A percentile compares a stretch with the other conserved stretches of the same genome.
phyloP scores from a whole-genome alignment of 2,113 vertebrate species.

The Cairina moschata region DNA sequence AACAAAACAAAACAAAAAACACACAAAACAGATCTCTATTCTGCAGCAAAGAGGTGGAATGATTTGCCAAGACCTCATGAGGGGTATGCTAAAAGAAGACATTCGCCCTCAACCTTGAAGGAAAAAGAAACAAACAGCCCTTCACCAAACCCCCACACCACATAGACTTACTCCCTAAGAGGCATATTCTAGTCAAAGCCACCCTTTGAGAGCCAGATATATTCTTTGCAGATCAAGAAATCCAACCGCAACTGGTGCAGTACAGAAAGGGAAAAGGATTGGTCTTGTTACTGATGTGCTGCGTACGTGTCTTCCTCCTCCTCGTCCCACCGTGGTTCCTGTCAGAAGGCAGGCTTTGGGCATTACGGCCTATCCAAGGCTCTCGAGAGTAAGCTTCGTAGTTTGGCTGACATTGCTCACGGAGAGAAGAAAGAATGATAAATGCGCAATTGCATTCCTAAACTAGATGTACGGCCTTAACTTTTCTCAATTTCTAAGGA shows the following conservation, averaged over 20 bases:
- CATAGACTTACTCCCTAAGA: background rate
- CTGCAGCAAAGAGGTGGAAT: background rate
- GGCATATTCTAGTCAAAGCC: background rate
- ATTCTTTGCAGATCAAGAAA: background rate
- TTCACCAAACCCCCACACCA: background rate
- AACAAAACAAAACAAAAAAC: no score
- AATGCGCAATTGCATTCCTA: background rate
- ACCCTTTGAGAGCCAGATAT: background rate
- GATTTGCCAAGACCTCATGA: background rate
- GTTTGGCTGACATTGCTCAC: slow-evolving; percentile 15
- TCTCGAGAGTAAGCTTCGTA: background rate
- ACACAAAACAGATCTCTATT: background rate
- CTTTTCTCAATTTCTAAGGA: background rate
- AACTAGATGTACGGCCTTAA: background rate
- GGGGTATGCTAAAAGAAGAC: background rate
- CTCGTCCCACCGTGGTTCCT: background rate
- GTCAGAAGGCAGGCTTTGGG: background rate
- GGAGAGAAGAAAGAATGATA: background rate
- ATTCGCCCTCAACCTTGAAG: background rate
- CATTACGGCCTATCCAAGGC: background rate
- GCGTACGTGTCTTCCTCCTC: background rate
- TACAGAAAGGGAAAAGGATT: background rate
- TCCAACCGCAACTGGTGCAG: background rate
- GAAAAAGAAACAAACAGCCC: background rate
- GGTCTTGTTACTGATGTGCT: background rate